phyloP scores from a whole-genome alignment of 2,888 invertebrate genomes.

The Apamea sordens region DNA sequence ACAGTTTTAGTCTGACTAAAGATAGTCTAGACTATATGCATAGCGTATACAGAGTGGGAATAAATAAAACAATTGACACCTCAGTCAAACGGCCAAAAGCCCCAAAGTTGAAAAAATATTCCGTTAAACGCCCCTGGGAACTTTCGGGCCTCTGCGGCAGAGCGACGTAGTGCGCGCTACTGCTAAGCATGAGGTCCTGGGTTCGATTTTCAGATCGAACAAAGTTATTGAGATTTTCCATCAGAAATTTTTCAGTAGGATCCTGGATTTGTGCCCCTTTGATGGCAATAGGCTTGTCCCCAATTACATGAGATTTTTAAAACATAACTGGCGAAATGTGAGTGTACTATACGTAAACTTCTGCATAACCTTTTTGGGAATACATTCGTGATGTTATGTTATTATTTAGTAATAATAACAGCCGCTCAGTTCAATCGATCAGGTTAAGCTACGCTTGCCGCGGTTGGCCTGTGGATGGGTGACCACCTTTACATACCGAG shows the following conservation, averaged over 20 bases:
- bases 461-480: no score
- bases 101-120: no score
- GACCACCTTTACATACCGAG: no score
- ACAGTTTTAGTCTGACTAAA: not conserved
- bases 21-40: not conserved
- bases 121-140: no score
- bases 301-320: not conserved
- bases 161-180: no score
- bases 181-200: not conserved
- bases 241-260: no score
- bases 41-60: not conserved
- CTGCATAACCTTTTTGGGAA: not conserved
- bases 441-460: no score
- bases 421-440: no score
- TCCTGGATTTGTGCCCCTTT: not conserved
- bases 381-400: not conserved
- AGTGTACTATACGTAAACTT: not conserved
- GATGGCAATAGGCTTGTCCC: not conserved
- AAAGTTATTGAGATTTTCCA: not conserved
- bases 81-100: no score
- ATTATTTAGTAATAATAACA: no score
- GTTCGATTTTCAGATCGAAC: not conserved
- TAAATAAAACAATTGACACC: no score
- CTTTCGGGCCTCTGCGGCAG: no score
- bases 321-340: not conserved